Base-by-base conservation (phyloP, 2,113 vertebrate genomes). In the Hipposideros armiger region DNA sequence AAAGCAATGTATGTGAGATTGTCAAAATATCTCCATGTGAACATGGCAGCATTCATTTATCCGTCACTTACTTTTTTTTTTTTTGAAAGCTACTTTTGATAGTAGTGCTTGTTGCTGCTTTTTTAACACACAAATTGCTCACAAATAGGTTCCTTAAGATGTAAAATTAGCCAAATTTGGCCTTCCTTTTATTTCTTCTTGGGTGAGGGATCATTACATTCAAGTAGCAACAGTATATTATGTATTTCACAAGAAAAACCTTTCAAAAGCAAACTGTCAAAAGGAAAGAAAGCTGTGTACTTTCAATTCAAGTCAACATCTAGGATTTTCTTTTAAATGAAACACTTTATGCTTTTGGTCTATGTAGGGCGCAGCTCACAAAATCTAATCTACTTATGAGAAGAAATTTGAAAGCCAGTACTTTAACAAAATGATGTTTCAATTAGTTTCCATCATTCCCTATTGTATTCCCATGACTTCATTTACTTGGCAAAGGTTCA, bases 211-310 rank as follows among this genome's bases (percentile, higher is more conserved):
- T 98, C 16, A 80, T 95, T 97, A 28, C 69, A 91, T 92, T 84
- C 36, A 70, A 84, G 77, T 42, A 88, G 0, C 81, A 97, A 42
- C 22, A 58, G 5, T 40, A 67, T 95, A 72, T 78, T 91, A 0
- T 83, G 19, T 56, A 87, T 92, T 64, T 94, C 92, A 60, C 64
- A 66, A 84, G 1, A 83, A 74, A 97, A 94, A 11, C 16, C 14
- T 89, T 87, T 97, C 77, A 91, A 96, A 97, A 83, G 40, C 26
- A 91, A 90, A 67, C 40, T 91, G 73, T 96, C 92, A 92, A 47
- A 87, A 88, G 60, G 40, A 45, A 96, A 62, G 47, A 91, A 96
- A 83, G 81, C 60, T 22, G 58, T 58, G 24, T 95, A 42, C 52
- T 97, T 97, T 0, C 45, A n/a, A 0, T 92, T 95, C 69, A 94